Evolutionary conservation across 2,797 vertebrate genomes (phyloP), one percentile per base, ranked within the genome.

Genomic region (Hephaestus fuliginosus): DNA sequence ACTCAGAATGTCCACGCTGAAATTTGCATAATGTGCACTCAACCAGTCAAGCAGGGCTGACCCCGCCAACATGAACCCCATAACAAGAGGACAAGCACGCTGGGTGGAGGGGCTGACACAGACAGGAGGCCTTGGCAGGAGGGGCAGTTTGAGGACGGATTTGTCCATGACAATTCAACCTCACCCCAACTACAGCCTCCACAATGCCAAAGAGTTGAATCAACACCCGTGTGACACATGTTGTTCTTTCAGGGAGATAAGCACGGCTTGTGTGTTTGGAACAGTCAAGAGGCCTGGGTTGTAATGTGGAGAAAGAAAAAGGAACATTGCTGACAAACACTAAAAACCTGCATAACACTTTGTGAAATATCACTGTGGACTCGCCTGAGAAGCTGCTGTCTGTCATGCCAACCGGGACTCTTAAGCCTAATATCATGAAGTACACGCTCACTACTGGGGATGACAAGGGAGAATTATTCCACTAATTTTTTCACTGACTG

Each of bases 401-500:
- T 68, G 57, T 58, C 30, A 39, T 25, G 17, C 25, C 30, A 65
- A 39, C 41, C 20, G 6, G 22, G 28, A 52, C 30, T 30, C 39
- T 74, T 48, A 22, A 43, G 22, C 48, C 44, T 49, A 63, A 68
- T 3, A 77, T 13, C 0, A 39, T 1, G 9, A 33, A 13, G 11
- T 74, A 61, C 69, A 49, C 55, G 22, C n/a, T 44, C n/a, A 68
- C 30, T n/a, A 1, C 67, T 76, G 58, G 15, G 65, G 22, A 43
- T 70, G 64, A 58, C n/a, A 30, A 28, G 5, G 44, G 15, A 22
- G 58, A 64, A 71, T 74, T 53, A 70, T 22, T 62, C 48, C 39
- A 20, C 46, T 75, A 52, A 73, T 61, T 77, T 82, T 22, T 44
- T 14, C 30, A 12, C 30, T 53, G 41, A 80, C 22, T 70, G 63